Percentiles rank a stretch among this genome's conserved stretches.
phyloP scores from a whole-genome alignment of 1,140 invertebrate genomes.

The Pseudachorutes palmiensis region DNA sequence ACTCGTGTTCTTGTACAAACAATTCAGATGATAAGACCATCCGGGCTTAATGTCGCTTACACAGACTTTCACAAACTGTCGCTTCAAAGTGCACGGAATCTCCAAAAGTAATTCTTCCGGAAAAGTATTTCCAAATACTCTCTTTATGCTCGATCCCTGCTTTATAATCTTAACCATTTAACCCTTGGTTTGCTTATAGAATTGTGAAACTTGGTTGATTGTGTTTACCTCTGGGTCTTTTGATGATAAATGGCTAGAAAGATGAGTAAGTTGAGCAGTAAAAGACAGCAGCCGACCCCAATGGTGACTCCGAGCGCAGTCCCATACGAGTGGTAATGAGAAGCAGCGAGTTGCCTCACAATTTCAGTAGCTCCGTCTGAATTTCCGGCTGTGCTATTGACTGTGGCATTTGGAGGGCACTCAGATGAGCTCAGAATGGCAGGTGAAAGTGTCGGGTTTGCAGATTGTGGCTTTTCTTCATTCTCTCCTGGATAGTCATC shows the following conservation, averaged over 20 bases:
- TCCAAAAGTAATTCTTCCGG: no score
- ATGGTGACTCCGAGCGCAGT: conserved; percentile 80
- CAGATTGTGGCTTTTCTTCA: conserved; percentile 37
- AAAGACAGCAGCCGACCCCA: conserved; percentile 73
- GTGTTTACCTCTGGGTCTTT: conserved; percentile 38
- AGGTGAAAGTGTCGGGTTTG: conserved; percentile 23
- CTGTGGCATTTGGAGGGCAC: conserved; percentile 34
- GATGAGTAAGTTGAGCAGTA: conserved; percentile 76
- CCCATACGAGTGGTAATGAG: conserved; percentile 58
- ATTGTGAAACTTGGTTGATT: no score
- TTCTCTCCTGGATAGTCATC: conserved; percentile 42
- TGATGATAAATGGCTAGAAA: conserved; percentile 83
- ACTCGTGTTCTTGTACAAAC: no score
- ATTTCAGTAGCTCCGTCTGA: conserved; percentile 50
- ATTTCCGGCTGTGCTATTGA: conserved; percentile 51
- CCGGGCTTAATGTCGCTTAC: no score
- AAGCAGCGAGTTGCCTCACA: conserved; percentile 45
- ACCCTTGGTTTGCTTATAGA: no score
- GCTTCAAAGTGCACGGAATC: no score
- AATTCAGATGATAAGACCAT: no score
- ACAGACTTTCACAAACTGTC: no score
- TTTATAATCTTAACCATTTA: no score
- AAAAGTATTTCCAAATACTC: no score
- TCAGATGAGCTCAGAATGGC: conserved; percentile 32
- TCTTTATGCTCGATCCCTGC: no score